Evolutionary conservation across 2,113 vertebrate species (phyloP).

Genomic region (Danionella cerebrum): DNA sequence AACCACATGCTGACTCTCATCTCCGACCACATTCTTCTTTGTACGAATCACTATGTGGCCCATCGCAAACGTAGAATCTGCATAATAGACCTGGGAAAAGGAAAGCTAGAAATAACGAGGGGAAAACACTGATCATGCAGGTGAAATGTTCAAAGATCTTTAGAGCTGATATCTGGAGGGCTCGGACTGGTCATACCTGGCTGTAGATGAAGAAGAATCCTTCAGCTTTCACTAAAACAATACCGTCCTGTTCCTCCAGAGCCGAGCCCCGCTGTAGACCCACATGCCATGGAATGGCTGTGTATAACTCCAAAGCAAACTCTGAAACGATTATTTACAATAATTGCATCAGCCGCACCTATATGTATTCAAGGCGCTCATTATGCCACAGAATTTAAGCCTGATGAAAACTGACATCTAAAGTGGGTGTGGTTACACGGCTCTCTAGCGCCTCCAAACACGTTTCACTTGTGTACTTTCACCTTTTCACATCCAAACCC

Average conservation of each 20-base stretch:
- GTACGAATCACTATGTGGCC: conserved; percentile 85
- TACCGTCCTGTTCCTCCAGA: conserved; percentile 73
- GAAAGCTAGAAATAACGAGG: conserved; percentile 12
- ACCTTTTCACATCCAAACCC: no score
- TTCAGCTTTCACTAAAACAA: conserved; percentile 79
- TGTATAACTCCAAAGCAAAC: conserved; percentile 42
- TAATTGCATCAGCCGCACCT: no score
- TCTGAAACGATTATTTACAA: no score
- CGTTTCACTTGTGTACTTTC: no score
- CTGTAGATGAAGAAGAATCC: conserved; percentile 94
- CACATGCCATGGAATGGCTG: conserved; percentile 78
- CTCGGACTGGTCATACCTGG: conserved; percentile 65
- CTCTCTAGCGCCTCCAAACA: no score
- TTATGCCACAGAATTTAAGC: no score
- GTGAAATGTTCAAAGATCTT: not conserved
- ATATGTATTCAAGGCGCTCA: no score
- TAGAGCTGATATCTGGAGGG: not conserved
- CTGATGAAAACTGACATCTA: no score
- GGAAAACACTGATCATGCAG: not conserved
- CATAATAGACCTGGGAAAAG: conserved; percentile 78
- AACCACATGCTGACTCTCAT: conserved; percentile 76
- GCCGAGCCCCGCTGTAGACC: conserved; percentile 82
- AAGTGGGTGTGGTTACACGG: no score
- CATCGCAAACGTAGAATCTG: conserved; percentile 79
- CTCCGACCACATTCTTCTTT: conserved; percentile 80